Evolutionary conservation across 2,797 vertebrate genomes (phyloP).

Genomic region (Coluber constrictor): DNA sequence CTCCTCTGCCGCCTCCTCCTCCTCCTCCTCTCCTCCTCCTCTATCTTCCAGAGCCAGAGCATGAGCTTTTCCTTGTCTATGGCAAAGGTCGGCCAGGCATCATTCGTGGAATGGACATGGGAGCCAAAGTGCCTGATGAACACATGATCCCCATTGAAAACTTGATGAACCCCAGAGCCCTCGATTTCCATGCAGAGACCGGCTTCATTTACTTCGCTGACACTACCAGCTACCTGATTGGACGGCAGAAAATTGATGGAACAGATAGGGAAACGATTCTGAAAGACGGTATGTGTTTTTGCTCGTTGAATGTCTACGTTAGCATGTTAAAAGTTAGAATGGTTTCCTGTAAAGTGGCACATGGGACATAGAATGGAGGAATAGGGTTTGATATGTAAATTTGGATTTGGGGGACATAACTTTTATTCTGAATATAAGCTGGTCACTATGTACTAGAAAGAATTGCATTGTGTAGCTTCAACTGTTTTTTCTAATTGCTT

Average conservation of each 20-base stretch:
- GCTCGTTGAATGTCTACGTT: neutral
- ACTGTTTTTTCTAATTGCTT: neutral
- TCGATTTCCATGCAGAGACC: slow-evolving; percentile 91
- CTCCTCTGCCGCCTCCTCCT: neutral
- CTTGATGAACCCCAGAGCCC: slow-evolving; percentile 93
- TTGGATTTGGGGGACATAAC: neutral
- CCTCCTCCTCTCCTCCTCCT: neutral
- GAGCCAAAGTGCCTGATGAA: slow-evolving; percentile 89
- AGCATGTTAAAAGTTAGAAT: neutral
- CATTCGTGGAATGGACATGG: slow-evolving; percentile 96
- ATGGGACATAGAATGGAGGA: neutral
- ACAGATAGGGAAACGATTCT: slow-evolving; percentile 90
- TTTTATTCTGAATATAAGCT: neutral
- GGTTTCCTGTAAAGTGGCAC: neutral
- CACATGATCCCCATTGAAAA: slow-evolving; percentile 99
- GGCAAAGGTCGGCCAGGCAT: slow-evolving; percentile 94
- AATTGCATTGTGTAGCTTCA: neutral
- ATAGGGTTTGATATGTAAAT: neutral
- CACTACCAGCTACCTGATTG: slow-evolving; percentile 94
- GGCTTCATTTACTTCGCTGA: slow-evolving; percentile 97
- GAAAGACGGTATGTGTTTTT: slow-evolving; percentile 79
- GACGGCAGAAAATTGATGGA: slow-evolving; percentile 95
- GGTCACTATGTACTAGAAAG: neutral
- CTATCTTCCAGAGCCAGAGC: slow-evolving; percentile 84
- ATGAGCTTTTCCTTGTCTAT: slow-evolving; percentile 93